Conservation (phyloP, 2,113 vertebrate species). For the Albula glossodonta region DNA sequence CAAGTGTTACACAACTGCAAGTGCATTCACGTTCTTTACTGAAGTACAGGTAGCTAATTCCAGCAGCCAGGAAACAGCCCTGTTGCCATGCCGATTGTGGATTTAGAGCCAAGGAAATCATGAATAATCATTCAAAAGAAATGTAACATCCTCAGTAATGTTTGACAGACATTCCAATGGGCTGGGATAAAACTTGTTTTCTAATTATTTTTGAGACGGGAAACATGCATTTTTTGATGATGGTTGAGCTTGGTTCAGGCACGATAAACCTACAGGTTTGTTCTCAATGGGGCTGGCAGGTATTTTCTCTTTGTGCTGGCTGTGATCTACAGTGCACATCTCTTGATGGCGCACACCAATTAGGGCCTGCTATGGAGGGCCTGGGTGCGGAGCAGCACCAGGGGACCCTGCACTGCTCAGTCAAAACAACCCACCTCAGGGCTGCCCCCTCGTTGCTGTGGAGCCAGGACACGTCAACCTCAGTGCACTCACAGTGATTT, state of each 20-base stretch:
- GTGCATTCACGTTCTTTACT: slow-evolving; percentile 27
- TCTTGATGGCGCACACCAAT: slow-evolving; percentile 13
- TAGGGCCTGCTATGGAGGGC: slow-evolving; percentile 4
- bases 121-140: too few species aligned
- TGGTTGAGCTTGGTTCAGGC: not conserved
- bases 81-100: slow-evolving; percentile 43
- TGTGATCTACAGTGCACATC: not conserved
- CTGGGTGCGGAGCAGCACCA: not conserved
- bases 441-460: not conserved
- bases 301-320: not conserved
- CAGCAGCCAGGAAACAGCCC: slow-evolving; percentile 6
- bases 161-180: too few species aligned
- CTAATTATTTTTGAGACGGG: too few species aligned
- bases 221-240: too few species aligned
- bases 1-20: slow-evolving; percentile 47
- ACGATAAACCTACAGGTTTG: not conserved
- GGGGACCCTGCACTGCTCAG: slow-evolving; percentile 11
- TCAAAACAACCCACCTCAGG: slow-evolving; percentile 7
- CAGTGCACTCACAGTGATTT: not conserved
- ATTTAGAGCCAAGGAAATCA: too few species aligned
- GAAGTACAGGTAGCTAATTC: slow-evolving; percentile 35
- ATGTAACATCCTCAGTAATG: too few species aligned
- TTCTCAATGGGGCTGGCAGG: not conserved
- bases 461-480: not conserved
- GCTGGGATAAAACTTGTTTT: too few species aligned